These are phyloP conservation scores for Chromobotia macracanthus DNA, from an alignment of 2,797 vertebrate genomes.

Conservation along the genomic window DNA sequence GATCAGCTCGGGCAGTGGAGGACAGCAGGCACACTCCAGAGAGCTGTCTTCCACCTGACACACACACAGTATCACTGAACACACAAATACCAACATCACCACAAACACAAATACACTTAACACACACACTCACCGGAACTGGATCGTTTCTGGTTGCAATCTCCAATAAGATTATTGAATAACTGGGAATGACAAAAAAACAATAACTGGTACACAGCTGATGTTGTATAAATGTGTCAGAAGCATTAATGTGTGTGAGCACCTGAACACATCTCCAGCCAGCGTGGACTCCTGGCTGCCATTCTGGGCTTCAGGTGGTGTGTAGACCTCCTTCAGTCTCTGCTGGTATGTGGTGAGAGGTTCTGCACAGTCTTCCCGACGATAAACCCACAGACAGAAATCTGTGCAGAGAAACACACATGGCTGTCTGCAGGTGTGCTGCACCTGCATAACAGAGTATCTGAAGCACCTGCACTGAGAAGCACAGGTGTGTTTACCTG, in stretches of 20 bases:
- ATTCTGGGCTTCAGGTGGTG: constrained; percentile 77
- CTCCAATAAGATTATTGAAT: constrained; percentile 86
- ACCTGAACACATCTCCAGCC: constrained; percentile 83
- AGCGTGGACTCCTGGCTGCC: constrained; percentile 74
- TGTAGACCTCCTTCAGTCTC: constrained; percentile 75
- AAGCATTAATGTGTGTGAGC: constrained; percentile 21
- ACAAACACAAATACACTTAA: constrained; percentile 3
- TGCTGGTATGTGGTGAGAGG: constrained; percentile 72
- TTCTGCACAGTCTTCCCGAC: constrained; percentile 74
- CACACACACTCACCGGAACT: constrained; percentile 74
- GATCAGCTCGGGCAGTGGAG: constrained; percentile 81
- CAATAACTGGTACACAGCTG: background rate
- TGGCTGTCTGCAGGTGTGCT: background rate
- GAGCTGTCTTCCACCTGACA: constrained; percentile 75
- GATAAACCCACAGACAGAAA: constrained; percentile 79
- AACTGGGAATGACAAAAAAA: constrained; percentile 71
- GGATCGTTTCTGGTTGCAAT: constrained; percentile 82
- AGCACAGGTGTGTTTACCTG: constrained; percentile 69
- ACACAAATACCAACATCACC: background rate
- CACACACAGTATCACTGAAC: background rate
- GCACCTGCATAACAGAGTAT: background rate
- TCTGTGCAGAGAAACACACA: constrained; percentile 67
- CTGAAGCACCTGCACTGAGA: too few species aligned
- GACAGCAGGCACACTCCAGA: constrained; percentile 77
- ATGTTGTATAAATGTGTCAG: background rate